phyloP scores from a whole-genome alignment of 2,888 invertebrate genomes.

The Drosophila seclusa region DNA sequence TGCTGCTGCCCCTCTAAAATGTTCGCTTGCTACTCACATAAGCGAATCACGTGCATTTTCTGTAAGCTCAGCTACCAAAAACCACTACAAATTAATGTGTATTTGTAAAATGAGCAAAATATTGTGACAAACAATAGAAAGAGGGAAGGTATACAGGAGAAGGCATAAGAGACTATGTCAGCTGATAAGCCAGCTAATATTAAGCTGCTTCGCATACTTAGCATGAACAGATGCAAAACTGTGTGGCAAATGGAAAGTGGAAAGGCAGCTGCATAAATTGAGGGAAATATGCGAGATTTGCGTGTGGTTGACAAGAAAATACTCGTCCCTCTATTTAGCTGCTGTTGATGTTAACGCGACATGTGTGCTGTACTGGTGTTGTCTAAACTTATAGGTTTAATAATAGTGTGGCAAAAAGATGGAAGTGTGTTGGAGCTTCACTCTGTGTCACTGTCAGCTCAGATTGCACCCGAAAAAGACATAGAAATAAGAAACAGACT shows the following conservation, averaged over 20 bases:
- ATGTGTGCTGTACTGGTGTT: conserved; percentile 62
- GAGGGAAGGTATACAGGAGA: not conserved
- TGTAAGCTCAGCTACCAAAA: conserved; percentile 49
- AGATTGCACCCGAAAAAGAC: conserved; percentile 26
- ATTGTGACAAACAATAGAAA: conserved; percentile 25
- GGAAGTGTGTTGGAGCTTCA: conserved; percentile 30
- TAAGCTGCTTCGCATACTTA: conserved; percentile 53
- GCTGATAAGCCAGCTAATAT: conserved; percentile 58
- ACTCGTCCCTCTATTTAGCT: conserved; percentile 2
- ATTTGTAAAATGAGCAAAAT: conserved; percentile 54
- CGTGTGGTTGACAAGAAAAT: conserved; percentile 29
- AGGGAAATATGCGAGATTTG: conserved; percentile 50
- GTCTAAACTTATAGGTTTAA: conserved; percentile 66
- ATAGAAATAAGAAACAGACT: not conserved
- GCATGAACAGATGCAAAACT: conserved; percentile 57
- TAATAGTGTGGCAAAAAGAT: conserved; percentile 55
- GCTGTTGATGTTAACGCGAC: conserved; percentile 43
- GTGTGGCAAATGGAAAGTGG: conserved; percentile 28
- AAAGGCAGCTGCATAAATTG: conserved; percentile 49
- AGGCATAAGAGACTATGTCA: conserved; percentile 22
- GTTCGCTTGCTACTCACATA: conserved; percentile 47
- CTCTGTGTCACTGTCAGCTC: conserved; percentile 41
- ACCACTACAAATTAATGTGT: conserved; percentile 55
- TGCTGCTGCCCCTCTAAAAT: conserved; percentile 6
- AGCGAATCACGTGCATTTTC: conserved; percentile 71